These are phyloP conservation scores for Enteromius mattozi DNA, from an alignment of 2,797 vertebrate species.

Conservation along the genomic window DNA sequence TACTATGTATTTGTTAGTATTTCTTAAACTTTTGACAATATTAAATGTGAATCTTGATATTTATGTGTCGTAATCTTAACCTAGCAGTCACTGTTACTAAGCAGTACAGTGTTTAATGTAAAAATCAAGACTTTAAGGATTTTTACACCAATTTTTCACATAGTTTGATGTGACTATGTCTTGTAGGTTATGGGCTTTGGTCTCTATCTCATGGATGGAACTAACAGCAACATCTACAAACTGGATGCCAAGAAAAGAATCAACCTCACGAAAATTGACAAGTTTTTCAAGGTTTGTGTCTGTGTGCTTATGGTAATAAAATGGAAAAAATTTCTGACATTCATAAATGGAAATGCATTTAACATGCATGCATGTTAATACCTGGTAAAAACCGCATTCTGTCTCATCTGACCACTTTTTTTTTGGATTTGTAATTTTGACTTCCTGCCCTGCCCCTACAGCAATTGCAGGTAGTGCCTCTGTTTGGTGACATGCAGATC, in stretches of 20 bases:
- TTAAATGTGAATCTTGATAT: background rate
- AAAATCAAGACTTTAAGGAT: background rate
- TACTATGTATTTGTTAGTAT: background rate
- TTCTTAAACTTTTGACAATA: background rate
- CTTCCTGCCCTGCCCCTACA: constrained; percentile 62
- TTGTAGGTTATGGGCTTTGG: constrained; percentile 98
- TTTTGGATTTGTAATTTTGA: background rate
- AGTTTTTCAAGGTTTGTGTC: constrained; percentile 90
- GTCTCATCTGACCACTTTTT: background rate
- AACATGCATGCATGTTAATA: background rate
- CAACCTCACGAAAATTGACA: constrained; percentile 96
- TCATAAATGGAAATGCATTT: background rate
- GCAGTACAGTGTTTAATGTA: background rate
- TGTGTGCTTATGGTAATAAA: background rate
- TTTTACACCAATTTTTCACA: background rate
- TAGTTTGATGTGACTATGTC: background rate
- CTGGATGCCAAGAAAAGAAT: constrained; percentile 98
- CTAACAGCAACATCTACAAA: constrained; percentile 97
- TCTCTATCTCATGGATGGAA: constrained; percentile 96
- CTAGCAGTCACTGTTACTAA: background rate
- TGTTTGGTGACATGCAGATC: constrained; percentile 99
- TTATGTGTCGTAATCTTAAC: background rate
- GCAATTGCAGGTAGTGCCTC: constrained; percentile 97
- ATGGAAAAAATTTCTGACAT: background rate
- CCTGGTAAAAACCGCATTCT: background rate